Evolutionary conservation across 2,888 invertebrate species (phyloP).

Genomic region (Adelphocoris suturalis): DNA sequence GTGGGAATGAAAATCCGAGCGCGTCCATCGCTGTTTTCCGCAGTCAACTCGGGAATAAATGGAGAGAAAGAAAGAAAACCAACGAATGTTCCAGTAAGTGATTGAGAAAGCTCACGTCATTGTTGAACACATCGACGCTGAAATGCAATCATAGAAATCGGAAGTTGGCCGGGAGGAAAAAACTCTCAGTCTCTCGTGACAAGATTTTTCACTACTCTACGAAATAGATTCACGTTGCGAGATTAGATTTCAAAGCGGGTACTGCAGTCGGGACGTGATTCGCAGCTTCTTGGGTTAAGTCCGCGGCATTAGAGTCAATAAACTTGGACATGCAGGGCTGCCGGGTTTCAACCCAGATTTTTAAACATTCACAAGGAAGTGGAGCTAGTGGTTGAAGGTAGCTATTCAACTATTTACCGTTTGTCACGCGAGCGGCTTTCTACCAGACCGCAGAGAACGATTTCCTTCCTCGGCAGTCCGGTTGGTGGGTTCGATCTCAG

Average conservation of each 20-base stretch:
- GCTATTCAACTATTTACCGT: constrained; percentile 46
- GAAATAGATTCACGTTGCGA: constrained; percentile 65
- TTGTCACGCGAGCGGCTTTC: constrained; percentile 30
- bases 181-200: constrained; percentile 3
- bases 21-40: too few relatives aligned
- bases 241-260: constrained; percentile 56
- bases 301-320: constrained; percentile 59
- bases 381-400: constrained; percentile 38
- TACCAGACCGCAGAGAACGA: not conserved
- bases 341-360: constrained; percentile 7
- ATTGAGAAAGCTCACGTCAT: too few relatives aligned
- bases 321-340: constrained; percentile 2
- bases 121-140: too few relatives aligned
- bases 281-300: constrained; percentile 45
- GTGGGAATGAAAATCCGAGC: too few relatives aligned
- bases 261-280: constrained; percentile 57
- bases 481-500: too few relatives aligned
- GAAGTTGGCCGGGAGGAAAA: not conserved
- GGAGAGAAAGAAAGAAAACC: too few relatives aligned
- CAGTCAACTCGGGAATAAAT: too few relatives aligned
- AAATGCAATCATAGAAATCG: not conserved
- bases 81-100: too few relatives aligned
- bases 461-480: not conserved
- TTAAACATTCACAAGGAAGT: constrained; percentile 36
- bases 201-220: constrained; percentile 55